Evolutionary conservation across 1,140 invertebrate genomes (phyloP).

Genomic region (Eciton burchellii): DNA sequence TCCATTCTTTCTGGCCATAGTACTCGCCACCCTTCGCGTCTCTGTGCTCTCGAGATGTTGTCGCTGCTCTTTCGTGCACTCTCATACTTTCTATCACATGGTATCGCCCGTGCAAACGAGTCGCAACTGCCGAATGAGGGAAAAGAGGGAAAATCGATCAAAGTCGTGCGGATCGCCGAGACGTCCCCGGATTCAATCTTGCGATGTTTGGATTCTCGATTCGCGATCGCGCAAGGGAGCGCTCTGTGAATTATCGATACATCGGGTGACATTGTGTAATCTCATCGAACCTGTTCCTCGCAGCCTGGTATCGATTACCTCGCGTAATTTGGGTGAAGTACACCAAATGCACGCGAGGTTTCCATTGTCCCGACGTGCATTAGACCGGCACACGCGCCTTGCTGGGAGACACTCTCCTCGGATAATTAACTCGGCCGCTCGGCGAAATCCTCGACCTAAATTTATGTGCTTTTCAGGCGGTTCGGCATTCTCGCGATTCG

Average conservation of each 20-base stretch:
- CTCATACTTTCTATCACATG: conserved; percentile 3
- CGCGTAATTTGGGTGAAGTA: background rate
- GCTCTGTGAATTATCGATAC: background rate
- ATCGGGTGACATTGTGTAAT: background rate
- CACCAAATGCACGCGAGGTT: conserved; percentile 48
- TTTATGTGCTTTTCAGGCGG: conserved; percentile 51
- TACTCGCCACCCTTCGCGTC: background rate
- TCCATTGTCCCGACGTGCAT: conserved; percentile 62
- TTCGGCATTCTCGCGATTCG: conserved; percentile 46
- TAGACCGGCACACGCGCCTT: conserved; percentile 16
- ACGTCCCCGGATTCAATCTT: too few relatives aligned
- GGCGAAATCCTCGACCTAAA: conserved; percentile 35
- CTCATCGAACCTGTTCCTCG: background rate
- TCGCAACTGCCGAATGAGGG: too few relatives aligned
- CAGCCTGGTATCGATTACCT: conserved; percentile 39
- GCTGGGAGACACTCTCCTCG: conserved; percentile 28
- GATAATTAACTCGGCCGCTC: conserved; percentile 63
- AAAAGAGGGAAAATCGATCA: too few relatives aligned
- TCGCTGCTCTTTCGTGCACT: background rate
- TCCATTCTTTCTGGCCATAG: conserved; percentile 4
- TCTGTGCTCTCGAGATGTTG: background rate
- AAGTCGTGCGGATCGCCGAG: too few relatives aligned
- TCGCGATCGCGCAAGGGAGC: too few relatives aligned
- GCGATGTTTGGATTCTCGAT: too few relatives aligned
- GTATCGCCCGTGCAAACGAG: background rate